Evolutionary conservation across 2,113 vertebrate species (phyloP), one percentile per base, ranked within the genome.

Genomic region (Tursiops truncatus): DNA sequence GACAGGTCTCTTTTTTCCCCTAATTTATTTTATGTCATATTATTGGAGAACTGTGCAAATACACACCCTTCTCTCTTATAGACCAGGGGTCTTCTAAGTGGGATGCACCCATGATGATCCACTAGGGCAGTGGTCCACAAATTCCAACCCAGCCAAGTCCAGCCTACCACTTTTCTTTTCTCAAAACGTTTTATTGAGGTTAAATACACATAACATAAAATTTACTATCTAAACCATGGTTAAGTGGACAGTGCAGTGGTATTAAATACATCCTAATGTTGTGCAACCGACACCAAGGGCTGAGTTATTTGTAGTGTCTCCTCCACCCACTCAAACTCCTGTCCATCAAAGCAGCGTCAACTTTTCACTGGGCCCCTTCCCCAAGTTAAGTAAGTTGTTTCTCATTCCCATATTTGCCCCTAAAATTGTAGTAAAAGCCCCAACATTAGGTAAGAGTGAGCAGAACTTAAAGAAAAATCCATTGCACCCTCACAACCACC

Each of bases 381-480:
- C 12, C 0, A 50, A 94, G 6, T 36, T 31, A 36, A 56, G 1
- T 60, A 65, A 65, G 20, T 62, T 56, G 58, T 60, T 76, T 92
- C 44, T 95, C 76, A 91, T 85, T 86, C 41, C 38, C 9, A 13
- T 56, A 60, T 91, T 73, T 73, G 8, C 7, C 31, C 11, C 53
- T 77, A 87, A 94, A 96, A 56, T 86, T 28, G 74, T 83, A 77
- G 31, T 4, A 70, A 28, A 94, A 36, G 38, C 18, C n/a, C 23
- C 21, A 18, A 50, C 5, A 58, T 76, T 67, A 73, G 21, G 10
- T n/a, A 56, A 84, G 6, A 89, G 70, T 38, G 86, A 88, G 41
- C 14, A 92, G 25, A 94, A 63, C 36, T 68, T 58, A 44, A 81
- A 93, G 79, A 38, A 95, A 96, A 93, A 67, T 38, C 53, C 31